These are phyloP conservation scores for Eledona agricola DNA, from an alignment of 2,888 invertebrate species.

Conservation along the genomic window DNA sequence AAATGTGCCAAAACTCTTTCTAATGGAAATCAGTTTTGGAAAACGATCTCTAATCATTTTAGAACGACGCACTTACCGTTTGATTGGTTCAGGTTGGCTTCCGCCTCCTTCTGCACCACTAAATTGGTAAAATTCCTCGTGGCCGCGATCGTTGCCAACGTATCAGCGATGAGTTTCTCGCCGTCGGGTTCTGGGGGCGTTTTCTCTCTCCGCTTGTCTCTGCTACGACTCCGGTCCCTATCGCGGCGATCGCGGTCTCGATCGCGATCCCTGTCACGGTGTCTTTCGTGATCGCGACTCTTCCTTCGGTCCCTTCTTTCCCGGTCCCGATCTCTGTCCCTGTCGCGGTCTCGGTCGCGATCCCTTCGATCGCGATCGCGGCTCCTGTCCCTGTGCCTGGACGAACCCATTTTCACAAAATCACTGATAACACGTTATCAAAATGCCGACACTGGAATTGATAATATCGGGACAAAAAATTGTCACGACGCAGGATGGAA, in stretches of 20 bases:
- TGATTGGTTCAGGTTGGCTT: conserved; percentile 53
- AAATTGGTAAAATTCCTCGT: conserved; percentile 66
- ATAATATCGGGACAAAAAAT: no score
- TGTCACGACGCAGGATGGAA: no score
- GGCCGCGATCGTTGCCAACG: conserved; percentile 62
- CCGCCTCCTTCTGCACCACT: conserved; percentile 55
- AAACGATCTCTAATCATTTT: not conserved
- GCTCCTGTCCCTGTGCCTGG: conserved; percentile 62
- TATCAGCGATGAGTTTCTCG: conserved; percentile 65
- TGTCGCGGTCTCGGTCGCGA: conserved; percentile 50
- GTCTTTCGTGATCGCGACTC: conserved; percentile 63
- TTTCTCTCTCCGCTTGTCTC: conserved; percentile 53
- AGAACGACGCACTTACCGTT: conserved; percentile 46
- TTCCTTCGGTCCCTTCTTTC: conserved; percentile 61
- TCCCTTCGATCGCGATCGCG: conserved; percentile 55
- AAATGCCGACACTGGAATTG: no score
- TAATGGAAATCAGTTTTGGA: not conserved
- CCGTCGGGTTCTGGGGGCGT: conserved; percentile 56
- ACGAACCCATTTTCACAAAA: conserved; percentile 23
- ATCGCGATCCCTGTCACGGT: conserved; percentile 51
- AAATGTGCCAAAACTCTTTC: not conserved
- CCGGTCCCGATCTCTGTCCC: conserved; percentile 51
- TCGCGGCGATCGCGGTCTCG: conserved; percentile 50
- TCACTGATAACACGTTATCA: no score
- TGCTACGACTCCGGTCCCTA: conserved; percentile 51